Evolutionary conservation across 2,888 invertebrate species (phyloP).

Genomic region (Beris morrisii): DNA sequence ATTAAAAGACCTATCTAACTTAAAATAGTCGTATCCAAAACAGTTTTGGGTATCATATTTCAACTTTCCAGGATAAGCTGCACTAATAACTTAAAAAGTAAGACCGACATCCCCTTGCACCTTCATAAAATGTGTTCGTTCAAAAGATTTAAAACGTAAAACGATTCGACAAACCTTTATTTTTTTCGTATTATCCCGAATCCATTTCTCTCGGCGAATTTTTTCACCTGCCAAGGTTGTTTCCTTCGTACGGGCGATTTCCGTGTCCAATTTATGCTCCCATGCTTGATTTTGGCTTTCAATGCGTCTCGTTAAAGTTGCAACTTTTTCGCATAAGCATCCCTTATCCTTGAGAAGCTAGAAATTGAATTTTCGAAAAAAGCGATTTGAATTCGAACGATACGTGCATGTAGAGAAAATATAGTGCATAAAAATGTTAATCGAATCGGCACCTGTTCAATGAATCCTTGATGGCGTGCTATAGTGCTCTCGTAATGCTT

Average conservation of each 20-base stretch:
- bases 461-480: constrained; percentile 78
- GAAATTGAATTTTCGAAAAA: constrained; percentile 36
- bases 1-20: too few species aligned
- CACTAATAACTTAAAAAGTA: too few species aligned
- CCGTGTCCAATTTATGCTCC: constrained; percentile 75
- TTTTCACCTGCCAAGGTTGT: constrained; percentile 78
- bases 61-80: too few species aligned
- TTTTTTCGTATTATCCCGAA: constrained; percentile 80
- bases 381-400: background rate
- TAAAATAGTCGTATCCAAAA: too few species aligned
- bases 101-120: too few species aligned
- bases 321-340: constrained; percentile 65
- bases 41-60: too few species aligned
- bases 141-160: too few species aligned
- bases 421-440: constrained; percentile 16
- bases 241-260: constrained; percentile 74
- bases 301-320: constrained; percentile 52
- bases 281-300: constrained; percentile 64
- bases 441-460: constrained; percentile 65
- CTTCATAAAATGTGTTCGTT: too few species aligned
- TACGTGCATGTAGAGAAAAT: background rate
- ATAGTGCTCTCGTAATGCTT: constrained; percentile 74
- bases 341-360: constrained; percentile 78
- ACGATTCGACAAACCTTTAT: constrained; percentile 63
- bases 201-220: constrained; percentile 74